phyloP scores from a whole-genome alignment of 1,140 invertebrate species.

The Drosophila serrata region DNA sequence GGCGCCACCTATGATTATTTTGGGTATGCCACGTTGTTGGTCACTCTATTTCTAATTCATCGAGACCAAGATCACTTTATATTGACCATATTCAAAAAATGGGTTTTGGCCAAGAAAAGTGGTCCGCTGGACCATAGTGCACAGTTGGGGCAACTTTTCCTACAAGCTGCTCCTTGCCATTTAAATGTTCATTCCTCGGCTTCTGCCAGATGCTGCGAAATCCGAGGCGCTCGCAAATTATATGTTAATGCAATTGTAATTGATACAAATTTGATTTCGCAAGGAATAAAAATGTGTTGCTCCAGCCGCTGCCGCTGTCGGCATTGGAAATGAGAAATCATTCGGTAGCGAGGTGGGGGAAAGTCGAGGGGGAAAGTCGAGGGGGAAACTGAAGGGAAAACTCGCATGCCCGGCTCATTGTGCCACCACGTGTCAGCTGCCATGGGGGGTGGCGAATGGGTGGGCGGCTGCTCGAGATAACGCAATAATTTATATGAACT shows the following conservation, averaged over 20 bases:
- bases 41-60: too few relatives aligned
- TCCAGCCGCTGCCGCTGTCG: slow-evolving; percentile 41
- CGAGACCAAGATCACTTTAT: too few relatives aligned
- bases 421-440: slow-evolving; percentile 66
- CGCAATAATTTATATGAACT: slow-evolving; percentile 84
- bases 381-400: slow-evolving; percentile 15
- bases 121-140: too few relatives aligned
- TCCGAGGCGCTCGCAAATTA: slow-evolving; percentile 73
- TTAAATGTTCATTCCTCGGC: slow-evolving; percentile 55
- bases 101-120: too few relatives aligned
- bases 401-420: slow-evolving; percentile 64
- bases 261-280: slow-evolving; percentile 83
- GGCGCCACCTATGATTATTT: too few relatives aligned
- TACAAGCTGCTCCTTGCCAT: slow-evolving; percentile 5
- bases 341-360: slow-evolving; percentile 43
- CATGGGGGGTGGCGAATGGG: slow-evolving; percentile 6
- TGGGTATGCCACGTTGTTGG: too few relatives aligned
- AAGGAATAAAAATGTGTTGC: slow-evolving; percentile 68
- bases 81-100: too few relatives aligned
- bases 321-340: slow-evolving; percentile 81
- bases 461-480: slow-evolving; percentile 62
- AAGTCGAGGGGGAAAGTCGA: too few relatives aligned
- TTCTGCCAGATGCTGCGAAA: slow-evolving; percentile 57
- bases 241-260: slow-evolving; percentile 84
- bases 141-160: not conserved